A percentile compares a stretch with the other conserved stretches of the same genome.
These are phyloP conservation scores for Zaprionus lachaisei DNA, from an alignment of 1,140 invertebrate genomes.

Conservation along the genomic window DNA sequence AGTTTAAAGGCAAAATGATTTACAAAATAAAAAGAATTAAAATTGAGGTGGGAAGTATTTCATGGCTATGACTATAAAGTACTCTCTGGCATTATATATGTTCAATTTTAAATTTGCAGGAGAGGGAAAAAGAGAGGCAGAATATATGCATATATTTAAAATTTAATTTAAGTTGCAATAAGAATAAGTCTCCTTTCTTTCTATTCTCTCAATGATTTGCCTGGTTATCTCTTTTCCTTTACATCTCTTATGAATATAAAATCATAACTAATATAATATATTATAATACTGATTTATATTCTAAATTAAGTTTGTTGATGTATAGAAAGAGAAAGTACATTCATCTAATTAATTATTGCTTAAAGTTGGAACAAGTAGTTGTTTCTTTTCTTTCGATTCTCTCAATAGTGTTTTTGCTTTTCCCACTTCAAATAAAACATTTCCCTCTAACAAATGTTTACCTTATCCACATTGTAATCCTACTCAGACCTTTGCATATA, in stretches of 20 bases:
- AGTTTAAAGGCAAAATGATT: neutral
- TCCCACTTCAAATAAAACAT: neutral
- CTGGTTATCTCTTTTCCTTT: too few relatives aligned
- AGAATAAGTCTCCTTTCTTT: too few relatives aligned
- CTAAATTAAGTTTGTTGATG: neutral
- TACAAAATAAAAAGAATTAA: neutral
- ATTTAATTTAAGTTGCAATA: too few relatives aligned
- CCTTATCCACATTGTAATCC: neutral
- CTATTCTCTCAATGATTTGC: neutral
- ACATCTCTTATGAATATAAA: neutral
- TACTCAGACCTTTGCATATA: neutral
- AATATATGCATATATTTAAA: too few relatives aligned
- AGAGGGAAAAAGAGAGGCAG: too few relatives aligned
- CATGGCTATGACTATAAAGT: neutral
- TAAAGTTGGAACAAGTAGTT: neutral
- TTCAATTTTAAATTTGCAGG: neutral
- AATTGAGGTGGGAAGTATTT: neutral
- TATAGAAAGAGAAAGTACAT: too few relatives aligned
- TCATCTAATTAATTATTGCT: too few relatives aligned
- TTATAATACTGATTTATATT: neutral
- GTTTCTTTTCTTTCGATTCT: neutral
- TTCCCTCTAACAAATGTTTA: neutral
- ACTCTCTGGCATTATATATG: neutral
- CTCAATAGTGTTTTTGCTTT: accelerated
- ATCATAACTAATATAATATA: too few relatives aligned